Evolutionary conservation across 1,140 invertebrate species (phyloP), one percentile per base, ranked within the genome.

Genomic region (Neodiprion lecontei): DNA sequence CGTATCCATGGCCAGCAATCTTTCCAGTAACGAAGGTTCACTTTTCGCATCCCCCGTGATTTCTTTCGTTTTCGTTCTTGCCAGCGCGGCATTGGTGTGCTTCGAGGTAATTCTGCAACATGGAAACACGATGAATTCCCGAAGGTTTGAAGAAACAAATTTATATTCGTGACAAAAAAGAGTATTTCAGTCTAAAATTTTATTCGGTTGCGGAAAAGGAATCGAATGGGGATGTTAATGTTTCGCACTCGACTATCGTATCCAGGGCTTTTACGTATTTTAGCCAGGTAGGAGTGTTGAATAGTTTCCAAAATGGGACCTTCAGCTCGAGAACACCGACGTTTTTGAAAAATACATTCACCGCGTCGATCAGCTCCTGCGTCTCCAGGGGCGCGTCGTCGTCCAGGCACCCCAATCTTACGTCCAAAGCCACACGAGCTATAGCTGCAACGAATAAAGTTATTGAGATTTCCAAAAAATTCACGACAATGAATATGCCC

Each of bases 331-430:
- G 89, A 75, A 93, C 91, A 0, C 93, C 92, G 3, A 96, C 94
- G 48, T 93, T 93, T 81, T 93, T 92, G 83, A 97, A 96, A 79
- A 96, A 94, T 1, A 92, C 92, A 79, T 93, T 93, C 12, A 96
- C 94, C 1, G 94, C 93, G 79, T 92, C 88, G 50, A 97, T 96
- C 70, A 97, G 92, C 80, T 90, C 86, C 77, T 93, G 91, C 0
- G 94, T 92, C 79, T 95, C 94, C 0, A 88, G 89, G 75, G 89
- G 87, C 11, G 88, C 87, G n/a, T 91, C 82, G 9, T 92, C 90
- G 68, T 91, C 89, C 68, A 97, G 85, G 76, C 95, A 96, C 3
- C 94, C 95, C 12, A 97, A 86, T 80, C 95, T 90, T 11, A 92
- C 92, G 77, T 96, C 94, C 70, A 97, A 86, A 28, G 95, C 94